Conservation (phyloP, 2,888 invertebrate species). For the Cylindroiulus punctatus region DNA sequence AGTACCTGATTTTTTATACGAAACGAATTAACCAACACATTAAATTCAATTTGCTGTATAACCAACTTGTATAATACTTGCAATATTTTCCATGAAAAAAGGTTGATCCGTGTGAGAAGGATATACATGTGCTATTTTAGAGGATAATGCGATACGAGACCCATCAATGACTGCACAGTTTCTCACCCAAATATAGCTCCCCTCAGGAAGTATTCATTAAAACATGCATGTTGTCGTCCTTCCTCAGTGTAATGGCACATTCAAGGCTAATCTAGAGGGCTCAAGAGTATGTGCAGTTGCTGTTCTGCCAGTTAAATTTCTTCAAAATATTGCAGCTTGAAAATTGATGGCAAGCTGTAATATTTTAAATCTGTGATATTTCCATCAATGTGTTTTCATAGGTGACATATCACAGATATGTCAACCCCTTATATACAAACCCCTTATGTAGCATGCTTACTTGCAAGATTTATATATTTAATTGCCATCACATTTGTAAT, state of each 20-base stretch:
- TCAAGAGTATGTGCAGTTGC: too few relatives aligned
- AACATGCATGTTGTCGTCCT: neutral
- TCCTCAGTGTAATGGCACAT: neutral
- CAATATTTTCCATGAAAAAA: neutral
- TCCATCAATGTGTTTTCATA: too few relatives aligned
- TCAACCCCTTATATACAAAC: too few relatives aligned
- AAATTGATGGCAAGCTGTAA: too few relatives aligned
- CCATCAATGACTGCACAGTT: neutral
- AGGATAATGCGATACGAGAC: neutral
- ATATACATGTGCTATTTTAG: too few relatives aligned
- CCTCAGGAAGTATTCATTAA: neutral
- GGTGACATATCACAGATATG: too few relatives aligned
- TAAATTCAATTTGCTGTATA: neutral
- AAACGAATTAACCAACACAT: neutral
- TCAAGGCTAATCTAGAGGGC: neutral
- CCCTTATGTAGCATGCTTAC: too few relatives aligned
- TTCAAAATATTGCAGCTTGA: too few relatives aligned
- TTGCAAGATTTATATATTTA: too few relatives aligned
- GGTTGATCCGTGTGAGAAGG: neutral
- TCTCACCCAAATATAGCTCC: neutral
- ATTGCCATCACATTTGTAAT: too few relatives aligned
- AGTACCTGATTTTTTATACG: conserved; percentile 4
- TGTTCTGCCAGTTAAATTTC: too few relatives aligned
- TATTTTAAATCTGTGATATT: too few relatives aligned
- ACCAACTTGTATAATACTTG: neutral